Base-by-base conservation (phyloP, 2,113 vertebrate genomes). In the Electrona antarctica region DNA sequence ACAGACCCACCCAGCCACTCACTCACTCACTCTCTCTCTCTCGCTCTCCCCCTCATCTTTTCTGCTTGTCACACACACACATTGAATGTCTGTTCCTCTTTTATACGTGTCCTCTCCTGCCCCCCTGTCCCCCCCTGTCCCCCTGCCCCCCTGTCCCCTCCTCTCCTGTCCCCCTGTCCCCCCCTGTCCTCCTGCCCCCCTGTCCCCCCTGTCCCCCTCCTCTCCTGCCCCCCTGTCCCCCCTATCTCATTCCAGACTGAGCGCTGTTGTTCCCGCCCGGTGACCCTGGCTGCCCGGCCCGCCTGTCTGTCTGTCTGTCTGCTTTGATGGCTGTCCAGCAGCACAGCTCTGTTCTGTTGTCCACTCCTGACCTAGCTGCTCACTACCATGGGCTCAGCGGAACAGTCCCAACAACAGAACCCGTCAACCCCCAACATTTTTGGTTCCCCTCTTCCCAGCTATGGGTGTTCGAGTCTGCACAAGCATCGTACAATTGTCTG, bases 231-330 rank as follows among this genome's bases (percentile, higher is more conserved):
- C 48, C 51, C 8, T 52, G 4, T 12, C 33, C 13, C 13, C 33
- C 14, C 13, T 84, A 48, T 73, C 88, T 46, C 41, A 6, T 0
- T 57, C 7, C 86, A 69, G 67, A 69, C 58, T 69, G 64, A 69
- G 81, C 78, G 85, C 76, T 89, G 64, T 84, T 89, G 64, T 84
- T 77, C 54, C 59, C 58, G 29, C 28, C 47, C 21, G 0, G 51
- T 12, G 65, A 11, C 54, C 74, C 0, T 21, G 0, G 1, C 74
- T 6, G 33, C 33, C 33, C 5, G 33, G 0, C 1, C 74, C 33
- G 33, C 33, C 33, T 41, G 33, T 41, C 33, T 6, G 33, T 6
- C 33, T 6, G 33, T 41, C 33, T 41, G 33, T 41, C 33, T 63
- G 62, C 69, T 75, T 74, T 85, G 78, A 86, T 71, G 80, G 60